Conservation (phyloP, 2,888 invertebrate species). For the Sthenelais limicola region DNA sequence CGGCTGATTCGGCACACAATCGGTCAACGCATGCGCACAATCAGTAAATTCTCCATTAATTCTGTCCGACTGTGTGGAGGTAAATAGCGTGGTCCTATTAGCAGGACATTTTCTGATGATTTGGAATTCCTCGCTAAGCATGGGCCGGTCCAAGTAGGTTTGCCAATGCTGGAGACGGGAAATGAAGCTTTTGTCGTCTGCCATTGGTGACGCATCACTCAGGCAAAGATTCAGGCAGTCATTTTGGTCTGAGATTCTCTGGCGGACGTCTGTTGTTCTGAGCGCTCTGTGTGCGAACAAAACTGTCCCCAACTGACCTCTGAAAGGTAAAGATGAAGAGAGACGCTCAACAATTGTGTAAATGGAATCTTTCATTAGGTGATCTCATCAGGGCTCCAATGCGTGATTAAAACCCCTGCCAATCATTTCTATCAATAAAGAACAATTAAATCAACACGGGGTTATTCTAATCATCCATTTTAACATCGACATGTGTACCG, state of each 20-base stretch:
- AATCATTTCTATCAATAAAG: too few relatives aligned
- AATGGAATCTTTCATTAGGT: neutral
- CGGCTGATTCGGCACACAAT: constrained; percentile 36
- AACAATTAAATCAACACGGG: too few relatives aligned
- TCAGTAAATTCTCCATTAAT: constrained; percentile 34
- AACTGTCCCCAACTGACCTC: constrained; percentile 22
- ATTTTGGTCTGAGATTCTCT: constrained; percentile 25
- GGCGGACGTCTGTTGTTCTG: constrained; percentile 2
- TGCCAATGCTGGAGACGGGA: constrained; percentile 2
- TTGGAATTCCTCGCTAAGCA: constrained; percentile 34
- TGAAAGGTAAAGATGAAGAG: too few relatives aligned
- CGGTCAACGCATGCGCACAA: constrained; percentile 30
- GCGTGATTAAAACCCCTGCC: too few relatives aligned
- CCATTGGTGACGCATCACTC: constrained; percentile 9
- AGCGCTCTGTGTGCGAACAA: constrained; percentile 5
- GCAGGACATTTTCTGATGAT: constrained; percentile 36
- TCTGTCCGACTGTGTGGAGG: constrained; percentile 29
- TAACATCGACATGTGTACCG: too few relatives aligned
- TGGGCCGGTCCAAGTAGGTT: constrained; percentile 1
- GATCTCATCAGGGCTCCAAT: too few relatives aligned
- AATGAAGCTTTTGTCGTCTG: constrained; percentile 37
- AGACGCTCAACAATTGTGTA: too few relatives aligned
- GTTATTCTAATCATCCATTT: too few relatives aligned
- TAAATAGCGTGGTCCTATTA: constrained; percentile 32
- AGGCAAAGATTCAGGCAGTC: neutral